These are phyloP conservation scores for Betta splendens DNA, from an alignment of 2,797 vertebrate genomes.

Conservation along the genomic window DNA sequence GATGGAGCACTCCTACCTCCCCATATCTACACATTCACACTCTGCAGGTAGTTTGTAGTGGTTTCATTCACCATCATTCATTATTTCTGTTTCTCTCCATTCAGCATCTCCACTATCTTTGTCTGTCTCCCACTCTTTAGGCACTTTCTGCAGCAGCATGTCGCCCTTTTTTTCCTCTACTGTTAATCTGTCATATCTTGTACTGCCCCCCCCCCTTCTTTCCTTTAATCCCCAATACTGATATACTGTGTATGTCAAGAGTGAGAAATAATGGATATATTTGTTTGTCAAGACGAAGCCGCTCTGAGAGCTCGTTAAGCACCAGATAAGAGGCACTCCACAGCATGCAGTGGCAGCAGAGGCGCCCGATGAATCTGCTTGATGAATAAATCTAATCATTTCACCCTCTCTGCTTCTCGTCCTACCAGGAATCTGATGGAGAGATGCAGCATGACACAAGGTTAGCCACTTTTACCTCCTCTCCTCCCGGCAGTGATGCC, in stretches of 20 bases:
- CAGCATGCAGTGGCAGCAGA: slow-evolving; percentile 41
- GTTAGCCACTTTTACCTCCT: slow-evolving; percentile 84
- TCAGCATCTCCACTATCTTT: slow-evolving; percentile 13
- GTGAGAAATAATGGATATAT: slow-evolving; percentile 67
- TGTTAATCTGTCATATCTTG: slow-evolving; percentile 68
- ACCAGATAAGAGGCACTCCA: slow-evolving; percentile 64
- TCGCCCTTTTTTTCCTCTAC: slow-evolving; percentile 70
- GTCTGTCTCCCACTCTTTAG: slow-evolving; percentile 40
- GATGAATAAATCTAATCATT: slow-evolving; percentile 72
- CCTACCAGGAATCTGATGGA: slow-evolving; percentile 88
- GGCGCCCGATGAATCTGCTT: slow-evolving; percentile 64
- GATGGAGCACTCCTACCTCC: neutral
- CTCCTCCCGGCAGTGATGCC: slow-evolving; percentile 49
- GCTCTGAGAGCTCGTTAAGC: slow-evolving; percentile 70
- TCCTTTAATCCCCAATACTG: slow-evolving; percentile 50
- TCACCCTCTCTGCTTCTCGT: slow-evolving; percentile 72
- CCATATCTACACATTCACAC: neutral
- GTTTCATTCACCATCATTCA: slow-evolving; percentile 12
- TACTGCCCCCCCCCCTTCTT: slow-evolving; percentile 24
- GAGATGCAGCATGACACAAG: slow-evolving; percentile 91
- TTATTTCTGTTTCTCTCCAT: slow-evolving; percentile 15
- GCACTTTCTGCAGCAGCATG: slow-evolving; percentile 61
- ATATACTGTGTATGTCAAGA: slow-evolving; percentile 41
- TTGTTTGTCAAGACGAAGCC: slow-evolving; percentile 66
- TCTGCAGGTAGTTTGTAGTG: too few species aligned